Conservation (phyloP, 2,888 invertebrate species). For the Drosophila quinaria region DNA sequence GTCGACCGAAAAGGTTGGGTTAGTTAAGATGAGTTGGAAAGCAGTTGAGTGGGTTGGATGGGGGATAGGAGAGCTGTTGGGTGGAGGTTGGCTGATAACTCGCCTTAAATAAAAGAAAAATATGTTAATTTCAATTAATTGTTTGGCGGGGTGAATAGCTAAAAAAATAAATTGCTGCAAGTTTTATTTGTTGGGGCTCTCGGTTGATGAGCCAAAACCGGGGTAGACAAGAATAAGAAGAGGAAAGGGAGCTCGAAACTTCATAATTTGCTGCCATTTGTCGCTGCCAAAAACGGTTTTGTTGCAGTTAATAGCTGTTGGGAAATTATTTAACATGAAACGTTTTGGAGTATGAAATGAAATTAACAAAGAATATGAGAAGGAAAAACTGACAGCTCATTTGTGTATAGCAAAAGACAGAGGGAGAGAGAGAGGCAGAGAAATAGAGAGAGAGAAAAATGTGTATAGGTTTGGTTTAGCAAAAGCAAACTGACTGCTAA, state of each 20-base stretch:
- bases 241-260: slow-evolving; percentile 20
- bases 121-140: slow-evolving; percentile 81
- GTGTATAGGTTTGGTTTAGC: neutral
- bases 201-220: neutral
- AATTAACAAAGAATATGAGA: slow-evolving; percentile 21
- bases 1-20: slow-evolving; percentile 12
- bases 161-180: slow-evolving; percentile 41
- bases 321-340: slow-evolving; percentile 70
- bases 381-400: slow-evolving; percentile 15
- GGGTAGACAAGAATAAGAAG: too few relatives aligned
- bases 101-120: slow-evolving; percentile 74
- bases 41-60: slow-evolving; percentile 16
- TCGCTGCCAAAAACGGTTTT: slow-evolving; percentile 61
- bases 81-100: slow-evolving; percentile 43
- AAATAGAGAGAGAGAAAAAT: neutral
- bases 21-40: neutral
- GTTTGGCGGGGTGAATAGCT: slow-evolving; percentile 54
- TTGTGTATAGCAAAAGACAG: neutral
- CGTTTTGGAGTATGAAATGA: slow-evolving; percentile 40
- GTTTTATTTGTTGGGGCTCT: slow-evolving; percentile 17
- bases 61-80: neutral
- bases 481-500: slow-evolving; percentile 36
- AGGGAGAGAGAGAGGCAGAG: neutral
- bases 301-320: slow-evolving; percentile 69
- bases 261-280: slow-evolving; percentile 75